Conservation (phyloP, 1,140 invertebrate species). For the Drosophila varians region DNA sequence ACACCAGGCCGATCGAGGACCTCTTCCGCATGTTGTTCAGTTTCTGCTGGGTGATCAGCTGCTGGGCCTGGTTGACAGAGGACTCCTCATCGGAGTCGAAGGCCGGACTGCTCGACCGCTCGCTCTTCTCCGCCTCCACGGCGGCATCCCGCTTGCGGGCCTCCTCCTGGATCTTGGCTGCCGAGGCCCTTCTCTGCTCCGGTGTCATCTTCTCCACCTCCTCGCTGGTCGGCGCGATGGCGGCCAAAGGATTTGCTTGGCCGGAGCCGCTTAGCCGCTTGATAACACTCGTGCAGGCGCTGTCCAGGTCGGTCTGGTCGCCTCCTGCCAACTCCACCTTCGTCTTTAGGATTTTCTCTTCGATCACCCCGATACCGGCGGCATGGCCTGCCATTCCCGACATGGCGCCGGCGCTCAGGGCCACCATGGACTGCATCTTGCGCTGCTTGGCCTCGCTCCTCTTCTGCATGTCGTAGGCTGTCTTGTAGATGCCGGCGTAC, state of each 20-base stretch:
- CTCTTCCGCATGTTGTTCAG: slow-evolving; percentile 74
- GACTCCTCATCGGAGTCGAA: slow-evolving; percentile 98
- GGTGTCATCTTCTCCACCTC: slow-evolving; percentile 63
- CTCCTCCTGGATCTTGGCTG: slow-evolving; percentile 82
- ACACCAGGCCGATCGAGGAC: slow-evolving; percentile 79
- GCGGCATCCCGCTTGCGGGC: slow-evolving; percentile 84
- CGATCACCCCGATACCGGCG: slow-evolving; percentile 90
- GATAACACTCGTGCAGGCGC: slow-evolving; percentile 36
- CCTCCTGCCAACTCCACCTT: slow-evolving; percentile 67
- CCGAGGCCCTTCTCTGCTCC: slow-evolving; percentile 65
- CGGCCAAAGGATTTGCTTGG: slow-evolving; percentile 70
- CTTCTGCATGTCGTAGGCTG: slow-evolving; percentile 98
- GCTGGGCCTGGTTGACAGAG: slow-evolving; percentile 83
- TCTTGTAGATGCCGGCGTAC: slow-evolving; percentile 99
- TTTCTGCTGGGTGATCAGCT: slow-evolving; percentile 74
- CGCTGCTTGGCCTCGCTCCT: slow-evolving; percentile 97
- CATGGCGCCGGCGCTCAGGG: slow-evolving; percentile 93
- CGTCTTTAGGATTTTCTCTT: slow-evolving; percentile 89
- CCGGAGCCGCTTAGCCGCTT: slow-evolving; percentile 73
- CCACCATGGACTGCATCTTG: slow-evolving; percentile 97
- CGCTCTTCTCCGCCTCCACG: slow-evolving; percentile 88
- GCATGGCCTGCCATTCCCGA: slow-evolving; percentile 94
- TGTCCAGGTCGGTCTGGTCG: slow-evolving; percentile 56
- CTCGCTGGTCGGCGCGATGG: slow-evolving; percentile 37
- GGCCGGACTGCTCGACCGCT: slow-evolving; percentile 96